phyloP scores from a whole-genome alignment of 2,113 vertebrate species.

The Sturnira hondurensis region DNA sequence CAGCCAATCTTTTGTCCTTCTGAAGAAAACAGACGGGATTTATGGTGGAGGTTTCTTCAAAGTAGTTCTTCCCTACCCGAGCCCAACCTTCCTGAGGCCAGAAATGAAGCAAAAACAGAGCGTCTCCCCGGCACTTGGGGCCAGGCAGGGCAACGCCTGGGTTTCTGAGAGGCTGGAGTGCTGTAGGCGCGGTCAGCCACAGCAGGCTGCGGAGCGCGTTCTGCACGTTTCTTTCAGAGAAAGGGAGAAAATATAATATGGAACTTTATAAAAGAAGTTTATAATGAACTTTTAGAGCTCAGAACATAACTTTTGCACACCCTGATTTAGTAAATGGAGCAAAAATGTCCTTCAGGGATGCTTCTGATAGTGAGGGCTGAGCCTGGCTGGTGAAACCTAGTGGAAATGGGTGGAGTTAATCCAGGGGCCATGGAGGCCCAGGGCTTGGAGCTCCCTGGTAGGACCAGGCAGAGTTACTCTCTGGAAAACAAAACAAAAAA shows the following conservation, averaged over 20 bases:
- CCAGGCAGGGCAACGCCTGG: neutral
- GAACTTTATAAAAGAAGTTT: neutral
- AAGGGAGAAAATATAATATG: neutral
- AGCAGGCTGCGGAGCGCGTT: fast-evolving
- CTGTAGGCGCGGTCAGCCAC: fast-evolving
- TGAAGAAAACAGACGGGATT: neutral
- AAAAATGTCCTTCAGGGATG: neutral
- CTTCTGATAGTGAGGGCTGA: neutral
- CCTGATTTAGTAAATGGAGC: neutral
- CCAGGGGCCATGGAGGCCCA: fast-evolving
- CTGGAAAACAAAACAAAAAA: neutral
- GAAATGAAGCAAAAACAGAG: neutral
- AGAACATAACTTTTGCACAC: neutral
- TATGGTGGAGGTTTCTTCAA: neutral
- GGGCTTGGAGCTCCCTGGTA: neutral
- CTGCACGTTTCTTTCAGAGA: neutral
- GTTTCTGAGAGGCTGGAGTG: neutral
- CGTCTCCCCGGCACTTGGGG: neutral
- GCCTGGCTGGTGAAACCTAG: neutral
- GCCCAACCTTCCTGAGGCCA: neutral
- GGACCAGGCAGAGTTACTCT: neutral
- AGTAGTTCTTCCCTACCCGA: neutral
- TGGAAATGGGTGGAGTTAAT: neutral
- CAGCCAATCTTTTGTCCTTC: neutral
- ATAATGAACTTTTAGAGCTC: neutral